phyloP scores from a whole-genome alignment of 2,113 vertebrate species.

The Pygathrix nemaeus region DNA sequence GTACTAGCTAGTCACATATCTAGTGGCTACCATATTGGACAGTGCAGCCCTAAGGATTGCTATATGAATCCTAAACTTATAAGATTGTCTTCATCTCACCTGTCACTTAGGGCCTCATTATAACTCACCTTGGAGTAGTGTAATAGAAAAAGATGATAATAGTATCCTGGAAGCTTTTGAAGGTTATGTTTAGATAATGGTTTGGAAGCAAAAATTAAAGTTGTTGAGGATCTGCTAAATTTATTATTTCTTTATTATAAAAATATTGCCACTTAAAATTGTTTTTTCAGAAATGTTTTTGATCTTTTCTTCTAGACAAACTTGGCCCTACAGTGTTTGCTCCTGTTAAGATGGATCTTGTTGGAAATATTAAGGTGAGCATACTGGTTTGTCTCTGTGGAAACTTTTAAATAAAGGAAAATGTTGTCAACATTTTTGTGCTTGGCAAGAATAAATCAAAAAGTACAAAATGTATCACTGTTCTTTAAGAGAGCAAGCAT shows the following conservation, averaged over 20 bases:
- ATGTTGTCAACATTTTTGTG: background rate
- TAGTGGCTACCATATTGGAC: background rate
- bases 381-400: background rate
- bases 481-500: background rate
- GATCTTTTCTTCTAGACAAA: slow-evolving; percentile 88
- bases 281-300: slow-evolving; percentile 37
- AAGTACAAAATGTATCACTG: background rate
- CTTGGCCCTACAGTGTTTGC: slow-evolving; percentile 98
- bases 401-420: background rate
- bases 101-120: background rate
- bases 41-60: background rate
- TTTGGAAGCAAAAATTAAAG: slow-evolving; percentile 30
- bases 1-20: background rate
- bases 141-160: background rate
- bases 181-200: background rate
- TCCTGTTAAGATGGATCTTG: slow-evolving; percentile 99
- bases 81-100: background rate
- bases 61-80: background rate
- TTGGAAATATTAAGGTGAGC: slow-evolving; percentile 98
- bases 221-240: background rate
- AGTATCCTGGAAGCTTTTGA: background rate
- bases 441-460: background rate
- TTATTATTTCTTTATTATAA: background rate
- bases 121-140: background rate
- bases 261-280: background rate